These are phyloP conservation scores for Cassiopea andromeda DNA, from an alignment of 30 jellyfish, hydroid and myxozoan genomes.

Conservation along the genomic window DNA sequence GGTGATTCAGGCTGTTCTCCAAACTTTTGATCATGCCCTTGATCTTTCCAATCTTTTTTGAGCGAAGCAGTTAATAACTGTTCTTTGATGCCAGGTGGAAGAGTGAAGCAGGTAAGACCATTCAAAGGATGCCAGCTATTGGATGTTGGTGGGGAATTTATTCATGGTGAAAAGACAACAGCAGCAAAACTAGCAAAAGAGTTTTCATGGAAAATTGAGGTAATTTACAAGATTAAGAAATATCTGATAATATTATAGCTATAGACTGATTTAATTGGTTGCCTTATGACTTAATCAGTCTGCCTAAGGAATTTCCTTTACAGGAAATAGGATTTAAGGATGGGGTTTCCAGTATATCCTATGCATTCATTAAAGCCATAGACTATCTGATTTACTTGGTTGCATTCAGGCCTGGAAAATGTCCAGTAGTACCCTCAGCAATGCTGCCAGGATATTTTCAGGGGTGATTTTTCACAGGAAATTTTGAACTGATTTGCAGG, in stretches of 20 bases:
- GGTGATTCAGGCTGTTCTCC: too few relatives aligned
- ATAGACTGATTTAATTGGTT: too few relatives aligned
- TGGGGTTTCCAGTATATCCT: neutral
- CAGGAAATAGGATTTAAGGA: neutral
- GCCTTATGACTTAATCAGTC: neutral
- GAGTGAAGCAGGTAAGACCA: slow-evolving; percentile 68
- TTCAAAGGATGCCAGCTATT: slow-evolving; percentile 47
- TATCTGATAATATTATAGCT: too few relatives aligned
- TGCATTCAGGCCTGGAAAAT: too few relatives aligned
- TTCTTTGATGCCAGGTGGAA: slow-evolving; percentile 43
- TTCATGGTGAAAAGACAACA: slow-evolving; percentile 66
- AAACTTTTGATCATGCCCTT: too few relatives aligned
- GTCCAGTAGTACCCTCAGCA: too few relatives aligned
- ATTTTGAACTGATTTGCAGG: too few relatives aligned
- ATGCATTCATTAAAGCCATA: neutral
- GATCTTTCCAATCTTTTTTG: neutral
- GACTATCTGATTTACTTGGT: too few relatives aligned
- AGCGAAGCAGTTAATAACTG: neutral
- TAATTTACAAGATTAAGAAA: neutral
- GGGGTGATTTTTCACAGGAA: too few relatives aligned
- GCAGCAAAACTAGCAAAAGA: slow-evolving; percentile 35
- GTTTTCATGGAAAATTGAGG: slow-evolving; percentile 63
- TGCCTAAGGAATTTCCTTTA: neutral
- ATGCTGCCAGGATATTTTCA: too few relatives aligned
- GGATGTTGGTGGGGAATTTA: slow-evolving; percentile 75